Evolutionary conservation across 1,140 invertebrate genomes (phyloP), one percentile per base, ranked within the genome.

Genomic region (Bombus waltoni): DNA sequence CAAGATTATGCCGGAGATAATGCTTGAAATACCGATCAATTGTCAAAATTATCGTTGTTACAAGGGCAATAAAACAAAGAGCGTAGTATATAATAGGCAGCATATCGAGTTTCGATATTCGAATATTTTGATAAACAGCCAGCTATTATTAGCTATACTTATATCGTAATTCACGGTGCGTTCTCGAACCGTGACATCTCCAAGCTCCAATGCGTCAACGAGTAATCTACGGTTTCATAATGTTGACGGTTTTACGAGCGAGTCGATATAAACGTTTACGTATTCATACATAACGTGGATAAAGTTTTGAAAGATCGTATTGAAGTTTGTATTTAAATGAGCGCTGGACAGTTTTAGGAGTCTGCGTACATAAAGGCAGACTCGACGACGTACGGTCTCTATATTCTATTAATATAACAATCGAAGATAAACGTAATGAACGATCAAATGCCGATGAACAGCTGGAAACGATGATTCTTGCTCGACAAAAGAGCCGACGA

Each of bases 171-270:
- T 53, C 47, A 53, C 47, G 5, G 22, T 53, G 47, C 47, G 18
- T 53, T 53, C 47, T 53, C 47, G 18, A 53, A 5, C 1, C 25
- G 6, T 28, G 53, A 3, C 35, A 76, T 76, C 53, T 59, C 22
- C 3, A 57, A 5, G 11, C 57, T 6, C 40, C 15, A 44, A 32
- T 15, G 38, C 9, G 38, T 62, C 38, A 65, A 40, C 75, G 25
- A 78, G 38, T n/a, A 38, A 42, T 40, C 59, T 22, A 78, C 65
- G n/a, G 35, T 40, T 77, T 62, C 57, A 38, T 76, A 77, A 28
- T n/a, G 70, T 6, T 18, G 22, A 65, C 32, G 59, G 25, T 32
- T 78, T 78, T 59, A 42, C 42, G 59, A n/a, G 28, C 25, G 2
- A 35, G 25, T 25, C 13, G 42, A 40, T 78, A 42, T 42, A 66